These are phyloP conservation scores for Patella vulgata DNA, from an alignment of 1,140 invertebrate species.

Conservation along the genomic window DNA sequence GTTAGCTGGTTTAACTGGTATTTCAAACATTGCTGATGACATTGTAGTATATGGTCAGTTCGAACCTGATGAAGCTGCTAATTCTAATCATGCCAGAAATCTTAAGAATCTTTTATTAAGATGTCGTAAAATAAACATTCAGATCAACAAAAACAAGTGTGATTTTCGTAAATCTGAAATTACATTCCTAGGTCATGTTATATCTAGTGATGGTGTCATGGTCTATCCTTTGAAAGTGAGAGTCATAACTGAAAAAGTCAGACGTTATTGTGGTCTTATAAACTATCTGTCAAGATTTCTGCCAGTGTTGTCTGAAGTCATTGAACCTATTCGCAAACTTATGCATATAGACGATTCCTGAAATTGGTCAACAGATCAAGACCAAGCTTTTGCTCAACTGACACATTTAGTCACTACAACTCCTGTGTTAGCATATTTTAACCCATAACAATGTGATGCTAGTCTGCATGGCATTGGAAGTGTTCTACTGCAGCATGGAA, in stretches of 20 bases:
- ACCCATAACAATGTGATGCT: constrained; percentile 10
- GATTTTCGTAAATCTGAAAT: too few relatives aligned
- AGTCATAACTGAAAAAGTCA: constrained; percentile 19
- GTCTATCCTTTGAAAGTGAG: too few relatives aligned
- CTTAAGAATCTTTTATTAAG: constrained; percentile 55
- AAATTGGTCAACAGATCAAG: constrained; percentile 27
- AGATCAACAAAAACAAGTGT: constrained; percentile 51
- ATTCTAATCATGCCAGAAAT: constrained; percentile 50
- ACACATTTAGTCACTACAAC: constrained; percentile 12
- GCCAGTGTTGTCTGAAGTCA: constrained; percentile 25
- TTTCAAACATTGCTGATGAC: constrained; percentile 63
- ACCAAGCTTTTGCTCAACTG: constrained; percentile 21
- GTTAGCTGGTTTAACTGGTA: constrained; percentile 53
- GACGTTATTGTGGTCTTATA: constrained; percentile 33
- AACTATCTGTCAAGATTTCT: constrained; percentile 43
- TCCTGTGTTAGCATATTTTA: constrained; percentile 14
- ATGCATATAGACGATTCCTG: constrained; percentile 22
- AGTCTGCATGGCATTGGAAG: background rate
- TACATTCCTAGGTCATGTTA: too few relatives aligned
- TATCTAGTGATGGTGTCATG: too few relatives aligned
- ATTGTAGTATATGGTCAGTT: constrained; percentile 45
- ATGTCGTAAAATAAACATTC: constrained; percentile 56
- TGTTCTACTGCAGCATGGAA: background rate
- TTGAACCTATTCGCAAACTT: constrained; percentile 37
- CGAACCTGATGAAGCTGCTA: background rate